Evolutionary conservation across 2,888 invertebrate genomes (phyloP), one percentile per base, ranked within the genome.

Genomic region (Pachydiplax longipennis): DNA sequence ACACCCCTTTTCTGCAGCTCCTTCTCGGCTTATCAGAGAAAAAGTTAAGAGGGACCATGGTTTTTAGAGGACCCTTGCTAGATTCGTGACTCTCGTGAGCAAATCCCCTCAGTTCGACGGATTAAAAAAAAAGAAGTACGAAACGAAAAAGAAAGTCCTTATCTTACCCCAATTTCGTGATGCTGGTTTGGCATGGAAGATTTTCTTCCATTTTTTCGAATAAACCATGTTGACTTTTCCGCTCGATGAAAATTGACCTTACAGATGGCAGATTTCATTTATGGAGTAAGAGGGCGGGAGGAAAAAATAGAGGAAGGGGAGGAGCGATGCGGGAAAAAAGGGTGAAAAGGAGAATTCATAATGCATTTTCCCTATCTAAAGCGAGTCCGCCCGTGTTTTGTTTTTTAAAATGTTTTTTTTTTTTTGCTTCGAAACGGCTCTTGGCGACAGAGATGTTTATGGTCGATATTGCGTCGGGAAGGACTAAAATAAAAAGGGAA

Each of bases 161-260:
- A 87, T 87, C 87, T 87, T 40, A 58, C 87, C 87, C 61, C 6
- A 31, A 18, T 87, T 65, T 65, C 87, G 65, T 87, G 87, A 87
- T 87, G 61, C 65, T 35, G 35, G 37, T 65, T 25, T 61, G 25
- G 58, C 37, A 48, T 31, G 87, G 61, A 37, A n/a, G 37, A n/a
- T 31, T 37, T 73, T 73, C 6, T 73, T 73, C 31, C 53, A 53
- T 73, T 73, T 73, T 73, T 73, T 25, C 31, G 31, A 31, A 73
- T 61, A 65, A 61, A 87, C 61, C 87, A 87, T 87, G 87, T 87
- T 87, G 61, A 87, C 87, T 87, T 87, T 87, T 87, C 87, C 87
- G 87, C 87, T 87, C 87, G 87, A 87, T 87, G 87, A 48, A 87
- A 87, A 87, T 87, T 87, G 87, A 87, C 87, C 61, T 87, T 87